Conservation (phyloP, 2,888 invertebrate species). For the Drosophila nigricruria region DNA sequence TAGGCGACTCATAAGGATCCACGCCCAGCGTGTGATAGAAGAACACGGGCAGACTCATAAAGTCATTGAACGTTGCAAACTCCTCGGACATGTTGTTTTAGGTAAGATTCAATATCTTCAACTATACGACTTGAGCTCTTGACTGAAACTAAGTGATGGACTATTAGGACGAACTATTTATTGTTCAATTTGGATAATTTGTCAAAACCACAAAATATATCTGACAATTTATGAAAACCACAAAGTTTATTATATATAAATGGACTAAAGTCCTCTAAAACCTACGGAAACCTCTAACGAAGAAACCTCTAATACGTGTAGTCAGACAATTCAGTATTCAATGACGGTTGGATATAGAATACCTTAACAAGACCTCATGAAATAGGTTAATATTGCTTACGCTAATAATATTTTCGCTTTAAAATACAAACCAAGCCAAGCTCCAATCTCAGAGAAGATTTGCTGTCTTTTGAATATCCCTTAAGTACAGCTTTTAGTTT, state of each 20-base stretch:
- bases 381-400: too few species aligned
- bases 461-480: too few species aligned
- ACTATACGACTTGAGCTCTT: constrained; percentile 2
- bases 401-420: too few species aligned
- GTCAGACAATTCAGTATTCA: background rate
- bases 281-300: too few species aligned
- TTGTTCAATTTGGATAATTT: background rate
- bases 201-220: constrained; percentile 38
- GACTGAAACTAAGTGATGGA: constrained; percentile 5
- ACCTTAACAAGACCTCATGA: too few species aligned
- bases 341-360: background rate
- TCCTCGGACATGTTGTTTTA: background rate
- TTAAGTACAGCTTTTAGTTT: too few species aligned
- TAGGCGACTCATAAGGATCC: constrained; percentile 34
- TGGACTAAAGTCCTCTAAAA: background rate
- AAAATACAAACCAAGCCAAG: too few species aligned
- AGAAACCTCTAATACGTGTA: background rate
- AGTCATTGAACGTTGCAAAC: constrained; percentile 39
- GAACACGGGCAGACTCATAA: constrained; percentile 51
- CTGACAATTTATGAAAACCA: background rate
- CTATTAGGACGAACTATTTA: background rate
- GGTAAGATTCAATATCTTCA: background rate
- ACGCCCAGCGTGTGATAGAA: constrained; percentile 50
- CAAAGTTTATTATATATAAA: constrained; percentile 1
- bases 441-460: too few species aligned